Percentiles rank a stretch among this genome's conserved stretches.
Evolutionary conservation across 2,797 vertebrate genomes (phyloP).

Genomic region (Gymnocypris eckloni): DNA sequence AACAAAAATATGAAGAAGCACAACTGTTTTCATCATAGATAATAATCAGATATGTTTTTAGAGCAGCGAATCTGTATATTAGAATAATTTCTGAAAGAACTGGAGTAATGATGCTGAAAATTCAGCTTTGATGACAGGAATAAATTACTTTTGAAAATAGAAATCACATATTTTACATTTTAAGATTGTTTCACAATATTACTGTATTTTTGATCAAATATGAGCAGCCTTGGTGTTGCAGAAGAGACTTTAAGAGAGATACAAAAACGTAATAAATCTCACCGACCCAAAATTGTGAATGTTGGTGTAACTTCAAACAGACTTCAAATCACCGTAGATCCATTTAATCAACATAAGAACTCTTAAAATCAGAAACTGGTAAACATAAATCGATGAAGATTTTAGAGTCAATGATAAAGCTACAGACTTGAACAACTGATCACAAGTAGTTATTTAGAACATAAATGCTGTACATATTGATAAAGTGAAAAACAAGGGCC

Average conservation of each 20-base stretch:
- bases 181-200: neutral
- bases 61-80: neutral
- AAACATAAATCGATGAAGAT: neutral
- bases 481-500: neutral
- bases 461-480: neutral
- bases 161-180: neutral
- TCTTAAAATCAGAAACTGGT: neutral
- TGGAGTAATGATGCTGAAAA: neutral
- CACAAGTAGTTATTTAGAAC: neutral
- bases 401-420: neutral
- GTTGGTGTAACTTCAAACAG: neutral
- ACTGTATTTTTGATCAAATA: neutral
- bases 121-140: neutral
- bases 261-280: too few relatives aligned
- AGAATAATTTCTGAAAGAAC: neutral
- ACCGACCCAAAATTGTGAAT: neutral
- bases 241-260: neutral
- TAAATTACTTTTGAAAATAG: neutral
- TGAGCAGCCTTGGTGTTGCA: neutral
- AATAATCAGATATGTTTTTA: too few relatives aligned
- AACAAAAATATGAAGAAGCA: too few relatives aligned
- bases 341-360: neutral
- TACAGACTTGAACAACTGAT: neutral
- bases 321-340: neutral
- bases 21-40: neutral